phyloP scores from a whole-genome alignment of 2,113 vertebrate genomes.

The Rostratula benghalensis region DNA sequence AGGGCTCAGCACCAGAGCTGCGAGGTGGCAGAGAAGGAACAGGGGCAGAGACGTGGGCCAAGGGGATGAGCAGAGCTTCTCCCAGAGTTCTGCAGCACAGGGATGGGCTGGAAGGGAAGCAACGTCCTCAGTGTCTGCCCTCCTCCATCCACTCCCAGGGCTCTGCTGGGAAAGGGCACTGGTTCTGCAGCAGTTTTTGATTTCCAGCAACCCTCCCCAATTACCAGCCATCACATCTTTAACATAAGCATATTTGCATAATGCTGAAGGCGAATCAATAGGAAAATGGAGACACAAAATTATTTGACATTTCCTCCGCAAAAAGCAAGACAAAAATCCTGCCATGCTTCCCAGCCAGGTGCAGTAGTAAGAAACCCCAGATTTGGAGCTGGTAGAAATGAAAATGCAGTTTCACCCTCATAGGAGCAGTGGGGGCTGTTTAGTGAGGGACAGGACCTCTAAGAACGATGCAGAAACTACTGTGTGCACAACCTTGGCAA shows the following conservation, averaged over 20 bases:
- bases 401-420: not conserved
- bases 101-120: not conserved
- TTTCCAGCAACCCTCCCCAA: not conserved
- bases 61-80: not conserved
- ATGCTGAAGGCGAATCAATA: not conserved
- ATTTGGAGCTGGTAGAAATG: not conserved
- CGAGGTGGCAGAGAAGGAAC: not conserved
- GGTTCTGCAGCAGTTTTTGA: not conserved
- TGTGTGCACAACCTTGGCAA: too few species aligned
- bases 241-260: not conserved
- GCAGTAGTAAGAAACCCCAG: not conserved
- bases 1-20: not conserved
- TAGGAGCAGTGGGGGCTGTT: not conserved
- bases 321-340: not conserved
- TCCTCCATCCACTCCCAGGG: not conserved
- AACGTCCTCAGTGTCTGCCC: too few species aligned
- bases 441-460: not conserved
- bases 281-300: not conserved
- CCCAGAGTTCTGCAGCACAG: not conserved
- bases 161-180: not conserved
- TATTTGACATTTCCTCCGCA: not conserved
- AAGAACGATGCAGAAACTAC: accelerated
- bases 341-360: accelerated
- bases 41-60: not conserved
- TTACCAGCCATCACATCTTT: not conserved